These are phyloP conservation scores for Cryptotermes secundus DNA, from an alignment of 1,140 invertebrate genomes.

Conservation along the genomic window DNA sequence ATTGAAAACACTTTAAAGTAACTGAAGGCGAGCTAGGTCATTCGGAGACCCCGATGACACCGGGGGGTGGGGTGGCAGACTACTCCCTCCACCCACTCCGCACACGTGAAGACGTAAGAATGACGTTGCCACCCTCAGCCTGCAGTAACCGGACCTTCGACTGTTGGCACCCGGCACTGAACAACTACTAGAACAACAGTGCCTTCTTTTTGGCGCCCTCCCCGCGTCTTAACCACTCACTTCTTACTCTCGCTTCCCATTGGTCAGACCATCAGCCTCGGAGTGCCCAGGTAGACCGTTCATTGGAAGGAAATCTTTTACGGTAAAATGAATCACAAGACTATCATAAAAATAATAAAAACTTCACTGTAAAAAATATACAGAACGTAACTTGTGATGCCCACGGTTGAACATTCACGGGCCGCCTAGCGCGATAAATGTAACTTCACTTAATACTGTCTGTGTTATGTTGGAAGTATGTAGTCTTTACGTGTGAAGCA, in stretches of 20 bases:
- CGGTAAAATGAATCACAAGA: conserved; percentile 12
- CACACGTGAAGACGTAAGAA: not conserved
- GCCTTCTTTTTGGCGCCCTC: conserved; percentile 16
- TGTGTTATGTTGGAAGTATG: conserved; percentile 5
- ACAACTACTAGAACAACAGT: not conserved
- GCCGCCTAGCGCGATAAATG: not conserved
- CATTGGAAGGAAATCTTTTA: conserved; percentile 17
- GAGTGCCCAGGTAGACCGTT: not conserved
- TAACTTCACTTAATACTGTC: not conserved
- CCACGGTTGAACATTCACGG: not conserved
- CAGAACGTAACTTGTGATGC: not conserved
- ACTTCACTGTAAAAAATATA: not conserved
- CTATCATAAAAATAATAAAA: not conserved
- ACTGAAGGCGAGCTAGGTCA: no score
- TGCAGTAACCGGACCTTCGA: conserved; percentile 16
- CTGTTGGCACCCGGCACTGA: conserved; percentile 1
- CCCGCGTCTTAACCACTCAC: conserved; percentile 10
- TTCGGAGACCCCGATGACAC: not conserved
- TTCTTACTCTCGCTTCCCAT: conserved; percentile 1
- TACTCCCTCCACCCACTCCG: not conserved
- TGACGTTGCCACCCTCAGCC: not conserved
- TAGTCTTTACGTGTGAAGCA: not conserved
- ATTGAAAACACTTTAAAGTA: no score
- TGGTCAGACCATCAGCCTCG: not conserved
- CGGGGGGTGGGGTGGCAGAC: not conserved